Percentiles rank a stretch among this genome's conserved stretches.
These are phyloP conservation scores for Brachyrhaphis roseni DNA, from an alignment of 2,797 vertebrate species.

Conservation along the genomic window DNA sequence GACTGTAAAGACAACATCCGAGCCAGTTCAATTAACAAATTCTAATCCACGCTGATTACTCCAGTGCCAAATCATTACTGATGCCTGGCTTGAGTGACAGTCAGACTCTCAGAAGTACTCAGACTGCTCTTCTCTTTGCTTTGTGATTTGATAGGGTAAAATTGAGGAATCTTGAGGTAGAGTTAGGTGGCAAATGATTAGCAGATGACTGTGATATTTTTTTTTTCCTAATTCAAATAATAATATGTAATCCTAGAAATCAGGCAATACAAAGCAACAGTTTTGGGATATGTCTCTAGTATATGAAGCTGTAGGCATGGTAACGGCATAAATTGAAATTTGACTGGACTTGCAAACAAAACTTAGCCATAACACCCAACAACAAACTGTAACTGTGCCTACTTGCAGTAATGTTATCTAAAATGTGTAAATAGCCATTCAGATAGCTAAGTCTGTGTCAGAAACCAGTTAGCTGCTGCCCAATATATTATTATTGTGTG, in stretches of 20 bases:
- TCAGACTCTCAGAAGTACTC: slow-evolving; percentile 13
- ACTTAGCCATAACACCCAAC: neutral
- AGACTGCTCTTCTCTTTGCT: slow-evolving; percentile 8
- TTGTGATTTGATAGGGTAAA: slow-evolving; percentile 21
- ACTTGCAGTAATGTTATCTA: no score
- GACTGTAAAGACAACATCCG: slow-evolving; percentile 63
- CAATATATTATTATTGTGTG: no score
- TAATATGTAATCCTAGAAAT: neutral
- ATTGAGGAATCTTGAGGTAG: neutral
- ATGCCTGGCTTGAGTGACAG: slow-evolving; percentile 53
- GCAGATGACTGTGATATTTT: neutral
- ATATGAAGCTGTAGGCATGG: slow-evolving; percentile 10
- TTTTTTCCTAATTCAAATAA: neutral
- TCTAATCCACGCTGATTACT: slow-evolving; percentile 66
- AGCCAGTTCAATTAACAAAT: slow-evolving; percentile 72
- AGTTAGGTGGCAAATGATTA: neutral
- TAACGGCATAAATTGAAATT: neutral
- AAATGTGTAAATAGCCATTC: no score
- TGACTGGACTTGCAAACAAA: neutral
- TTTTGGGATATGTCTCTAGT: neutral
- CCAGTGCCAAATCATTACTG: slow-evolving; percentile 47
- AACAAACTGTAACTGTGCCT: neutral
- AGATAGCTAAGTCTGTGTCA: no score
- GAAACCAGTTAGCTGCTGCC: no score
- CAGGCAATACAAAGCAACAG: neutral